These are phyloP conservation scores for Tupiocoris notatus DNA, from an alignment of 2,888 invertebrate species.

Conservation along the genomic window DNA sequence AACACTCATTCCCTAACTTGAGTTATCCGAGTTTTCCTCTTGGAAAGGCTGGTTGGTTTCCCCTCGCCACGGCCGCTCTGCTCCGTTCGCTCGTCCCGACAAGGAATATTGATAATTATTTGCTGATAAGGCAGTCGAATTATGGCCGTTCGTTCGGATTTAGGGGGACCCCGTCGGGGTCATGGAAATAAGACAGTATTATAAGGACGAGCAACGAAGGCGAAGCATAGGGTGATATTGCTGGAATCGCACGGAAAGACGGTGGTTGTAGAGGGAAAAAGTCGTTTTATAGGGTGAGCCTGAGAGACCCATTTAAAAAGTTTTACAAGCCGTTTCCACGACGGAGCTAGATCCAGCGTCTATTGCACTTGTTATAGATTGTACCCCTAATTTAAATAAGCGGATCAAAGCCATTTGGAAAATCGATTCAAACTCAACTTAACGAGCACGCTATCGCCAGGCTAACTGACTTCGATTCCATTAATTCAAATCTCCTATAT, in stretches of 20 bases:
- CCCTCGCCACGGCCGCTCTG: slow-evolving; percentile 1
- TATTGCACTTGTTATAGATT: neutral
- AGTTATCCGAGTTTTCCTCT: slow-evolving; percentile 40
- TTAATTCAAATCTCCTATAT: too few species aligned
- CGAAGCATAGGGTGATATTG: too few species aligned
- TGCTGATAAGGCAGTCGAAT: slow-evolving; percentile 39
- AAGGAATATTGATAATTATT: slow-evolving; percentile 42
- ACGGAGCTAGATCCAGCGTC: neutral
- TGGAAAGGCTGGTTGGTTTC: slow-evolving; percentile 8
- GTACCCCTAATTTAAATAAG: too few species aligned
- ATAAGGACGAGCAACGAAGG: slow-evolving; percentile 13
- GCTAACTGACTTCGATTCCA: too few species aligned
- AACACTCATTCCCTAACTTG: slow-evolving; percentile 38
- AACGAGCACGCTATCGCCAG: too few species aligned
- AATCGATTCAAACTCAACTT: too few species aligned
- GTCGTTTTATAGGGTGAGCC: neutral
- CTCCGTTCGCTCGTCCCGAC: neutral
- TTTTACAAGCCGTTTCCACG: slow-evolving; percentile 31
- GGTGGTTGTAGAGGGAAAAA: neutral
- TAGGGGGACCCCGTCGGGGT: neutral
- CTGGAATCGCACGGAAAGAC: neutral
- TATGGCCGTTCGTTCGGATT: slow-evolving; percentile 28
- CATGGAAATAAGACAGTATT: slow-evolving; percentile 34
- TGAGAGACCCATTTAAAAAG: slow-evolving; percentile 38
- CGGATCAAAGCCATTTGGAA: too few species aligned